Percentiles rank a stretch among this genome's conserved stretches.
Evolutionary conservation across 2,888 invertebrate species (phyloP).

Genomic region (Lymantria dispar): DNA sequence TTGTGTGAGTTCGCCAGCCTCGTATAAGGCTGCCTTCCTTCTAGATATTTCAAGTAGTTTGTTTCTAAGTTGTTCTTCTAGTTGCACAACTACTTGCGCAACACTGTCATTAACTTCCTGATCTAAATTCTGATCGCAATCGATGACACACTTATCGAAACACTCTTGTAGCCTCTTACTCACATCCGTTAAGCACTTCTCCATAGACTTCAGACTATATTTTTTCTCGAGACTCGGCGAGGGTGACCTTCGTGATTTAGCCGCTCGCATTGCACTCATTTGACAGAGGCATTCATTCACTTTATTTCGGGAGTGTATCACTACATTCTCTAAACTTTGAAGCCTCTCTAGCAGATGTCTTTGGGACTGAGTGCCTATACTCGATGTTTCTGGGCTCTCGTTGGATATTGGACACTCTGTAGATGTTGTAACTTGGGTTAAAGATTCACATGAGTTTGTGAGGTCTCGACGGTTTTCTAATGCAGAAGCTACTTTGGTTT

Average conservation of each 20-base stretch:
- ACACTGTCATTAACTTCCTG: constrained; percentile 75
- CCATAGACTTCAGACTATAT: constrained; percentile 84
- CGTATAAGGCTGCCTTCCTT: constrained; percentile 85
- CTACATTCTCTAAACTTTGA: constrained; percentile 83
- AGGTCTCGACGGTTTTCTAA: constrained; percentile 68
- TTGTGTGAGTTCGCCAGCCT: constrained; percentile 86
- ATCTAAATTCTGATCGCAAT: constrained; percentile 60
- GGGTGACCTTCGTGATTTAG: constrained; percentile 84
- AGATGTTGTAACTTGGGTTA: constrained; percentile 67
- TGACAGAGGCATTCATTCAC: constrained; percentile 86
- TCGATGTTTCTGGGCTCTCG: constrained; percentile 53
- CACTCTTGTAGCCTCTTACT: constrained; percentile 83
- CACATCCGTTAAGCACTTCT: constrained; percentile 84
- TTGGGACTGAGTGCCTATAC: constrained; percentile 76
- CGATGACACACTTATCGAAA: constrained; percentile 82
- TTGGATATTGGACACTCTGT: constrained; percentile 60
- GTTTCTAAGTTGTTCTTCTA: constrained; percentile 85
- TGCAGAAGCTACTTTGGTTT: constrained; percentile 88
- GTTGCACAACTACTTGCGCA: constrained; percentile 82
- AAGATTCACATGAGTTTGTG: constrained; percentile 82
- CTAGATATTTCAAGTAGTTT: constrained; percentile 87
- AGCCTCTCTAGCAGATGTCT: constrained; percentile 82
- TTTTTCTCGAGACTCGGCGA: constrained; percentile 86
- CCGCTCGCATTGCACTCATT: constrained; percentile 83
- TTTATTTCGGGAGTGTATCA: constrained; percentile 85